phyloP scores from a whole-genome alignment of 2,888 invertebrate species.

The Eupeodes latifasciatus region DNA sequence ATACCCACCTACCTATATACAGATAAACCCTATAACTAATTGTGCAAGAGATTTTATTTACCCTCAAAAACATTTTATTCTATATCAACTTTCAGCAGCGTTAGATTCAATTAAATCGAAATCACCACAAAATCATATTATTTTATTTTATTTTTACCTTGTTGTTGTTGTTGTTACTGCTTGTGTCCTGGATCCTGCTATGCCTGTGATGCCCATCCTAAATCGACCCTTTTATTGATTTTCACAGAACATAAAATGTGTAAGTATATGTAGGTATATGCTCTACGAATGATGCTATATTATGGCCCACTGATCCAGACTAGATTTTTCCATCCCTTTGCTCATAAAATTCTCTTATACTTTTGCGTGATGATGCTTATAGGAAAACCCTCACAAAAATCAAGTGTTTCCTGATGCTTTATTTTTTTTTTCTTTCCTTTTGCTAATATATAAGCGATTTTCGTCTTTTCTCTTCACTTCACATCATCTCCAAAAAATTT shows the following conservation, averaged over 20 bases:
- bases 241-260: constrained; percentile 24
- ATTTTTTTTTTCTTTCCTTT: background rate
- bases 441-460: constrained; percentile 36
- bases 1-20: background rate
- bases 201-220: background rate
- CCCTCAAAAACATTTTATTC: constrained; percentile 1
- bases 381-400: constrained; percentile 27
- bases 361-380: constrained; percentile 1
- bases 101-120: constrained; percentile 46
- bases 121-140: constrained; percentile 43
- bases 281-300: background rate
- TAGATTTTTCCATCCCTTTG: constrained; percentile 9
- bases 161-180: background rate
- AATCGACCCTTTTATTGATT: constrained; percentile 62
- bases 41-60: constrained; percentile 14
- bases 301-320: constrained; percentile 59
- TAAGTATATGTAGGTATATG: constrained; percentile 4
- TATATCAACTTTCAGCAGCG: constrained; percentile 6
- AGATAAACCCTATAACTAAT: constrained; percentile 4
- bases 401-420: constrained; percentile 25
- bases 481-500: background rate
- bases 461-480: background rate
- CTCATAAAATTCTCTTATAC: background rate
- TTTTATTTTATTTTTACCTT: constrained; percentile 18
- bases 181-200: no score